Evolutionary conservation across 1,140 invertebrate species (phyloP), one percentile per base, ranked within the genome.

Genomic region (Platyura marginata): DNA sequence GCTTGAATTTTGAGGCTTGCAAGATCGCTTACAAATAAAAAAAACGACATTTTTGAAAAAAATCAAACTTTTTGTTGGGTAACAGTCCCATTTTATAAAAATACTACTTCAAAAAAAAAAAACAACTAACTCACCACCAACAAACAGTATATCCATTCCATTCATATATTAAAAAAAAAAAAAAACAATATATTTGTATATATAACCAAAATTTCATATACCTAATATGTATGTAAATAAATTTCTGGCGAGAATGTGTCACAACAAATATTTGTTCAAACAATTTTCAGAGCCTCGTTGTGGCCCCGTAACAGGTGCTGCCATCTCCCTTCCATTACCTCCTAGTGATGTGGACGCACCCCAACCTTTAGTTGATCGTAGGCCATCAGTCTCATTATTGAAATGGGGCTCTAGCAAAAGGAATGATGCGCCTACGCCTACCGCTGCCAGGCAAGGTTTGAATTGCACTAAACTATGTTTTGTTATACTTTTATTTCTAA

Each of bases 261-360:
- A 40, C 6, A 23, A 6, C 6, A 18, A 19, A 8, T 40, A 19
- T 19, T 36, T 36, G 8, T 9, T 36, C 15, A n/a, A 11, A 11
- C 34, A 36, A 38, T 38, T 54, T 61, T 46, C 58, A 61, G 58
- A 61, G 57, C 58, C 57, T 35, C 51, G 65, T 56, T 69, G 67
- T 56, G 67, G 66, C 49, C 66, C 66, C 42, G 62, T 69, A 53
- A 64, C 66, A 46, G 67, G 62, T 49, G 60, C 59, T 45, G 56
- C 51, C 49, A 66, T 62, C 51, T 59, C 62, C 47, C 44, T 53
- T 50, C 54, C 53, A 42, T 47, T 54, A 33, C 56, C 47, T 34
- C 47, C 48, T 15, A 45, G 44, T 48, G 66, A 68, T 50, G 54
- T 64, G 51, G 67, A 69, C 45, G 46, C 61, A 44, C 66, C 66